A percentile compares a stretch with the other conserved stretches of the same genome.
Evolutionary conservation across 1,140 invertebrate genomes (phyloP).

Genomic region (Drosophila pseudoananassae): DNA sequence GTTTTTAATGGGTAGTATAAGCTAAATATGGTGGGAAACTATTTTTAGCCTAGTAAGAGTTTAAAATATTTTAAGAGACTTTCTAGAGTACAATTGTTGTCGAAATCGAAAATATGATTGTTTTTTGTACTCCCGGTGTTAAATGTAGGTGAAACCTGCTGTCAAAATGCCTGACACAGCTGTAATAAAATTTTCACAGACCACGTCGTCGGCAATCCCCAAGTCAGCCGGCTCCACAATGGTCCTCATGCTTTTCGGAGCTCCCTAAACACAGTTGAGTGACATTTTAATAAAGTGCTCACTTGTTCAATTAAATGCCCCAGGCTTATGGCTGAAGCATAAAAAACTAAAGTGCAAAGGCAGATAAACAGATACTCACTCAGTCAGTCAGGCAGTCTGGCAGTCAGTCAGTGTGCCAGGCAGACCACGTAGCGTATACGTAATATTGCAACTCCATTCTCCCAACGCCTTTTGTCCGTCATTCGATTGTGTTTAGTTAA

Average conservation of each 20-base stretch:
- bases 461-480: constrained; percentile 44
- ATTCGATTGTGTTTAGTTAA: constrained; percentile 51
- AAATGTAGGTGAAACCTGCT: constrained; percentile 76
- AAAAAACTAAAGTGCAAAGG: constrained; percentile 62
- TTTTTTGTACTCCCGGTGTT: constrained; percentile 21
- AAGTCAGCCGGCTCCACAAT: not conserved
- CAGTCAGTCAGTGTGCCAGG: constrained; percentile 17
- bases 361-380: constrained; percentile 38
- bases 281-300: constrained; percentile 82
- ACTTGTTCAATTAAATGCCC: constrained; percentile 78
- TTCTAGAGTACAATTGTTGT: not conserved
- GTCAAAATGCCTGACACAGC: constrained; percentile 74
- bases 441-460: constrained; percentile 38
- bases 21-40: no score
- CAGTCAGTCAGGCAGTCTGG: constrained; percentile 27
- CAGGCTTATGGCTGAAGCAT: constrained; percentile 22
- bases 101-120: not conserved
- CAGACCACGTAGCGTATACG: constrained; percentile 30
- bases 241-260: not conserved
- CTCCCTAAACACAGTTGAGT: constrained; percentile 68
- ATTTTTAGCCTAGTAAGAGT: no score
- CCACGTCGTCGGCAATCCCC: constrained; percentile 42
- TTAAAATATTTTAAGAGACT: not conserved
- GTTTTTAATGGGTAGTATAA: no score
- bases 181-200: constrained; percentile 76